Evolutionary conservation across 2,113 vertebrate genomes (phyloP).

Genomic region (Uria aalge): DNA sequence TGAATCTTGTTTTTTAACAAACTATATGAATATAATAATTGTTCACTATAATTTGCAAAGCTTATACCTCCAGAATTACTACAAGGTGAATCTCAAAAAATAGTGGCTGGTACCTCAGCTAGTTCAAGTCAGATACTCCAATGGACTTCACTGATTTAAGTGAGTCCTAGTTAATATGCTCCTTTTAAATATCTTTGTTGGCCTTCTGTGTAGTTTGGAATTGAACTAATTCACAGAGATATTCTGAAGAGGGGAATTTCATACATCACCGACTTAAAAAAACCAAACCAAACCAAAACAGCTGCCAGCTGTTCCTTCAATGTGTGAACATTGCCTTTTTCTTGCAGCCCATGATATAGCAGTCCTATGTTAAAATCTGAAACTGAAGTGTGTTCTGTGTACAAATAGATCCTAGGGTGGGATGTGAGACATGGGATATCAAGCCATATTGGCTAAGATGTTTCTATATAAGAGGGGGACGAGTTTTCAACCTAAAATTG

Average conservation of each 20-base stretch:
- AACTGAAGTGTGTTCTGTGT: background rate
- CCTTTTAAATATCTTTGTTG: background rate
- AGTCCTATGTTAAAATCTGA: background rate
- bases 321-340: background rate
- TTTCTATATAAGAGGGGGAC: background rate
- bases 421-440: background rate
- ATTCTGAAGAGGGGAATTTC: background rate
- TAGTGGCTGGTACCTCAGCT: background rate
- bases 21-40: background rate
- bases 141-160: background rate
- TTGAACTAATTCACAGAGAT: background rate
- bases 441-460: background rate
- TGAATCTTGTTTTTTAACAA: background rate
- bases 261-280: background rate
- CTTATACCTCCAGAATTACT: background rate
- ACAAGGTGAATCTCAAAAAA: background rate
- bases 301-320: constrained; percentile 1
- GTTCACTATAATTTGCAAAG: background rate
- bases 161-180: background rate
- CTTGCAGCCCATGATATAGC: background rate
- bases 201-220: background rate
- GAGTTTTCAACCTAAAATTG: background rate
- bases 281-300: background rate
- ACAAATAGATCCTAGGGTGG: background rate
- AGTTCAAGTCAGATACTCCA: background rate